A percentile compares a stretch with the other conserved stretches of the same genome.
These are phyloP conservation scores for Diceros bicornis DNA, from an alignment of 2,797 vertebrate species.

Conservation along the genomic window DNA sequence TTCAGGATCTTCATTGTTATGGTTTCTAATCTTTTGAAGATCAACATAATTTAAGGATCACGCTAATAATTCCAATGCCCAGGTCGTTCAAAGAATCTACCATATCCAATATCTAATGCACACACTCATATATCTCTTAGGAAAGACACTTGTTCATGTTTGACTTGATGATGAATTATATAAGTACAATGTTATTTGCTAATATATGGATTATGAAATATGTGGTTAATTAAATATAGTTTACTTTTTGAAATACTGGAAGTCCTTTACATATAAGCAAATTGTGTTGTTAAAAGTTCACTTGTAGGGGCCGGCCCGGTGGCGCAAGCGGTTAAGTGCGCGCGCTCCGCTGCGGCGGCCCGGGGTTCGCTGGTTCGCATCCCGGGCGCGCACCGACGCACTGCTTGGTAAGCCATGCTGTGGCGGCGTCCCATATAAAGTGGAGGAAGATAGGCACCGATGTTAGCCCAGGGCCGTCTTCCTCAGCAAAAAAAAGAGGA, in stretches of 20 bases:
- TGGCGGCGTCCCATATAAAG: too few relatives aligned
- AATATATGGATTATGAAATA: background rate
- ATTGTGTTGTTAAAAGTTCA: background rate
- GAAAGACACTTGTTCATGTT: background rate
- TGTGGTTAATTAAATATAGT: background rate
- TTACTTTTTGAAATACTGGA: background rate
- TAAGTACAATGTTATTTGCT: background rate
- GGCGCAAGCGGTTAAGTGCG: too few relatives aligned
- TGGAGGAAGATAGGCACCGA: too few relatives aligned
- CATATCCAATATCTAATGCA: background rate
- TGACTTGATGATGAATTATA: background rate
- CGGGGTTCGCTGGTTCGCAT: too few relatives aligned
- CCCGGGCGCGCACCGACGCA: too few relatives aligned
- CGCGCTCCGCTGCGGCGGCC: too few relatives aligned
- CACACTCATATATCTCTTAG: background rate
- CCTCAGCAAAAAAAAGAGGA: too few relatives aligned
- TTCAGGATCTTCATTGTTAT: background rate
- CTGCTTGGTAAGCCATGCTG: too few relatives aligned
- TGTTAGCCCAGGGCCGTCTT: too few relatives aligned
- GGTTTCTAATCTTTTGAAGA: background rate
- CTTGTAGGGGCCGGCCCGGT: too few relatives aligned
- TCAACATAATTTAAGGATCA: background rate
- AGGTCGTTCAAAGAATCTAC: background rate
- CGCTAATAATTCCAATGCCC: background rate
- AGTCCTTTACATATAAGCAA: background rate